Evolutionary conservation across 2,888 invertebrate species (phyloP).

Genomic region (Mythimna albipuncta): DNA sequence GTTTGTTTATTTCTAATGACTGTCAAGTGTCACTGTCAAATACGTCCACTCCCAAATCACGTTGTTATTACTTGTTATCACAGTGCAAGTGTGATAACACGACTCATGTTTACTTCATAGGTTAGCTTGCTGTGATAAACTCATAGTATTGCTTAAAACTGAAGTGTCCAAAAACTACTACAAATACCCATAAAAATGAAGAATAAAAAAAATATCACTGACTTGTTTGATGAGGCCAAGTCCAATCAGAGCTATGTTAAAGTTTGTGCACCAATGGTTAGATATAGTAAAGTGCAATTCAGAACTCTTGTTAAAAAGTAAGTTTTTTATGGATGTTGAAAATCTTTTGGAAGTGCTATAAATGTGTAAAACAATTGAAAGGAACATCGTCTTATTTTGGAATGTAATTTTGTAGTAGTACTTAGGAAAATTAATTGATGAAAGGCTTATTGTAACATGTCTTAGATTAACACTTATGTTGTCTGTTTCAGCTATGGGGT

Average conservation of each 20-base stretch:
- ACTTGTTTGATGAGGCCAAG: slow-evolving; percentile 92
- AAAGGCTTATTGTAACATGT: neutral
- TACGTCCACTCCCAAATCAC: too few species aligned
- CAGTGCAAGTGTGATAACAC: too few species aligned
- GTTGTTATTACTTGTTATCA: too few species aligned
- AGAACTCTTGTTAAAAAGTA: slow-evolving; percentile 86
- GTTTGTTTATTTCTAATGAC: too few species aligned
- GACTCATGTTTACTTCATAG: neutral
- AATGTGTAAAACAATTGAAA: neutral
- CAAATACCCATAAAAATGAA: slow-evolving; percentile 67
- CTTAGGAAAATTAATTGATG: neutral
- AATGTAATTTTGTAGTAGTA: neutral
- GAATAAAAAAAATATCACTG: slow-evolving; percentile 87
- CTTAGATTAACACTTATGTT: neutral
- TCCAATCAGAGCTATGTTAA: slow-evolving; percentile 91
- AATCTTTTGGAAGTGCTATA: neutral
- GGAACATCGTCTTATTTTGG: neutral
- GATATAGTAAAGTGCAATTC: slow-evolving; percentile 93
- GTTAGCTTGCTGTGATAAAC: neutral
- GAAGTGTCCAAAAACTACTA: neutral
- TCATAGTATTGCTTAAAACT: neutral
- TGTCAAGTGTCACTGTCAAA: too few species aligned
- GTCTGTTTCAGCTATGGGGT: slow-evolving; percentile 93
- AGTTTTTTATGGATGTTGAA: slow-evolving; percentile 57
- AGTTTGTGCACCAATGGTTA: slow-evolving; percentile 98